Base-by-base conservation (phyloP, 2,113 vertebrate genomes). In the Corythoichthys haematopterus region DNA sequence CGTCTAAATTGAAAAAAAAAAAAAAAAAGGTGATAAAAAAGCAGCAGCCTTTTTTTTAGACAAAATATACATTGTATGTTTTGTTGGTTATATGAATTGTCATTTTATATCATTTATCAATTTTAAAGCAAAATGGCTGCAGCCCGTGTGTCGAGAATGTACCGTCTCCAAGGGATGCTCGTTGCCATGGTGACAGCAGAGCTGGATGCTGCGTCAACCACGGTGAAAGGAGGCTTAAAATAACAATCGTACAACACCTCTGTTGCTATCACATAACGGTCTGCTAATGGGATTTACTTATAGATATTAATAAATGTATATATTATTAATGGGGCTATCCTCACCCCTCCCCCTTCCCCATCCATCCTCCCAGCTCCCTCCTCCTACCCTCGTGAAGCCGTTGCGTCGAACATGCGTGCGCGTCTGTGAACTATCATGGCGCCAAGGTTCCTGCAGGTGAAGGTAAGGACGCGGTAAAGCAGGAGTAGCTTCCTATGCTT, bases 111-210 rank as follows among this genome's bases (percentile, higher is more conserved):
- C 20, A 53, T 45, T 62, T 43, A 43, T 28, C 20, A 13, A 33
- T 28, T 64, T 45, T 9, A 40, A 53, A 16, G 10, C 3, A 43
- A 20, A 43, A 35, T 59, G 45, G 14, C 1, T 37, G 60, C 68
- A 50, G 11, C 16, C 2, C n/a, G 37, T 0, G 37, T 53, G 33
- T 45, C 50, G 59, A 12, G 45, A 64, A 10, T 28, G 2, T 65
- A 71, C 67, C 36, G 40, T 77, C 75, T 71, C 47, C 65, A 64
- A 9, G 53, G 73, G 76, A 80, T 74, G 78, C 13, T 76, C 48
- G 91, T 92, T 90, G 79, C 91, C 82, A 91, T 88, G 88, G 91
- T 81, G 79, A 92, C 89, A 70, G n/a, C 60, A 46, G 43, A 33
- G 60, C 11, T 33, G 66, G 88, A 91, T 83, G 88, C 86, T 76